Evolutionary conservation across 2,113 vertebrate species (phyloP).

Genomic region (Oncorhynchus tshawytscha): DNA sequence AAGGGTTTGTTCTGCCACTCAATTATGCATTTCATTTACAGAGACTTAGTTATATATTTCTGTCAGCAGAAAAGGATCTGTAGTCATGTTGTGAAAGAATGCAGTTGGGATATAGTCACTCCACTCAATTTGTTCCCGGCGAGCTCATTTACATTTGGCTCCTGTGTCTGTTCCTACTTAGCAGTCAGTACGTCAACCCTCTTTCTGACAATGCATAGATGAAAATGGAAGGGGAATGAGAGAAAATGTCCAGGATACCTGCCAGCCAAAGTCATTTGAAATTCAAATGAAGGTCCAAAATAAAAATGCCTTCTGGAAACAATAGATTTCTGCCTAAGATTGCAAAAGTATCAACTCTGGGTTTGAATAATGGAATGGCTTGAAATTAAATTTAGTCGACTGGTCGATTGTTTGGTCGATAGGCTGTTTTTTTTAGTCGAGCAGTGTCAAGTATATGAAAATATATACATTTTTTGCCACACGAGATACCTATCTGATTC

Average conservation of each 20-base stretch:
- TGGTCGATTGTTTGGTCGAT: not conserved
- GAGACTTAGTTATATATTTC: conserved; percentile 16
- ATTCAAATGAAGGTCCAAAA: conserved; percentile 17
- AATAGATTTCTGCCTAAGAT: conserved; percentile 2
- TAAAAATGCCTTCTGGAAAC: conserved; percentile 14
- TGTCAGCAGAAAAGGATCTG: conserved; percentile 3
- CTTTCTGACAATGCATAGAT: not conserved
- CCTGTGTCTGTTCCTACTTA: conserved; percentile 9
- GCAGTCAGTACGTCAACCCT: conserved; percentile 12
- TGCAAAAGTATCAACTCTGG: not conserved
- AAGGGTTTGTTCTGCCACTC: conserved; percentile 12
- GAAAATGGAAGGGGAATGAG: not conserved
- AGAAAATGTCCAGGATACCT: not conserved
- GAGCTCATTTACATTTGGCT: conserved; percentile 3
- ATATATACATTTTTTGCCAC: no score
- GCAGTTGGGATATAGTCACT: not conserved
- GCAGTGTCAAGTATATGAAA: no score
- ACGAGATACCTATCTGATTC: no score
- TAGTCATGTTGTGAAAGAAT: conserved; percentile 5
- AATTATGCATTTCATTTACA: conserved; percentile 23
- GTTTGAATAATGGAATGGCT: conserved; percentile 13
- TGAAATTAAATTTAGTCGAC: not conserved
- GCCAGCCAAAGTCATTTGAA: conserved; percentile 5
- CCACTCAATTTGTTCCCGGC: conserved; percentile 4
- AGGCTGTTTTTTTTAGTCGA: no score